A percentile compares a stretch with the other conserved stretches of the same genome.
These are phyloP conservation scores for Pterois miles DNA, from an alignment of 2,797 vertebrate genomes.

Conservation along the genomic window DNA sequence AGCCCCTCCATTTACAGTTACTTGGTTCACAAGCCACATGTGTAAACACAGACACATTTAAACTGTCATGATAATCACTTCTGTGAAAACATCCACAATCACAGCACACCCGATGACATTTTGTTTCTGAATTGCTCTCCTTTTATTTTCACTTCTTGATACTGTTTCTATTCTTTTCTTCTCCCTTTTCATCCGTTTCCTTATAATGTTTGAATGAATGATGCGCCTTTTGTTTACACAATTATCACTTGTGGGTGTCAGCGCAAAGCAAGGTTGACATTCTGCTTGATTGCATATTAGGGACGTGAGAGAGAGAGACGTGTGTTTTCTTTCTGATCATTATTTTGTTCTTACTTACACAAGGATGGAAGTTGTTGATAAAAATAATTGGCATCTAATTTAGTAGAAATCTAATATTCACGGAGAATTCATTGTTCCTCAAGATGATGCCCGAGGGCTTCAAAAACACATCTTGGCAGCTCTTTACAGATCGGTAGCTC, in stretches of 20 bases:
- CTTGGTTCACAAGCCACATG: slow-evolving; percentile 28
- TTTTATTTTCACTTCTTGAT: slow-evolving; percentile 1
- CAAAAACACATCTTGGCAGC: slow-evolving; percentile 40
- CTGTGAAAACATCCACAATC: neutral
- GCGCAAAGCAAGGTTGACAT: slow-evolving; percentile 66
- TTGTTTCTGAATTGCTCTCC: neutral
- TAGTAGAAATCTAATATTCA: slow-evolving; percentile 54
- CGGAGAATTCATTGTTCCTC: slow-evolving; percentile 55
- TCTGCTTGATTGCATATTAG: slow-evolving; percentile 70
- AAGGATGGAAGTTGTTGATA: slow-evolving; percentile 59
- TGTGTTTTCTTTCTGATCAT: slow-evolving; percentile 42
- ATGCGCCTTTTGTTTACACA: slow-evolving; percentile 58
- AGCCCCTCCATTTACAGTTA: slow-evolving; percentile 28
- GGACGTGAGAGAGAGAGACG: slow-evolving; percentile 27
- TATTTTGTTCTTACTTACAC: slow-evolving; percentile 55
- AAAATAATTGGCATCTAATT: slow-evolving; percentile 61
- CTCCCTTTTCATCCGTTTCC: slow-evolving; percentile 39
- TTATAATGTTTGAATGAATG: slow-evolving; percentile 46
- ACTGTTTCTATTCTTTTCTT: slow-evolving; percentile 25
- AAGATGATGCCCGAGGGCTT: slow-evolving; percentile 47
- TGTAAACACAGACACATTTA: slow-evolving; percentile 40
- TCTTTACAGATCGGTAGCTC: slow-evolving; percentile 47
- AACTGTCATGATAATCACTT: slow-evolving; percentile 34
- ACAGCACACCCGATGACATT: slow-evolving; percentile 9
- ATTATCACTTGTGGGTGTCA: slow-evolving; percentile 60